phyloP scores from a whole-genome alignment of 2,797 vertebrate genomes.

The Epinephelus coioides region DNA sequence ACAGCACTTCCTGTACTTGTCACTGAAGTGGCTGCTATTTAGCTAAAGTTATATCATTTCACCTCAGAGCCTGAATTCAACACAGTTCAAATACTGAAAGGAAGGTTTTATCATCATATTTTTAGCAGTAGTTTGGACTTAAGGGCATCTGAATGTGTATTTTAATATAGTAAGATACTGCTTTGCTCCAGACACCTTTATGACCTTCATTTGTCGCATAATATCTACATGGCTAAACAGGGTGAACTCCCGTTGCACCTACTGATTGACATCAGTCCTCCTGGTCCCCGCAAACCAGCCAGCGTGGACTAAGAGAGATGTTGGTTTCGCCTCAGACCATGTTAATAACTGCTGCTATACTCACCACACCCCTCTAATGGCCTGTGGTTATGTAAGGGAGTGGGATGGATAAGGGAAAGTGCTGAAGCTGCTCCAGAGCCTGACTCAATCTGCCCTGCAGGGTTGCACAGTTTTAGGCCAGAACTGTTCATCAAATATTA shows the following conservation, averaged over 20 bases:
- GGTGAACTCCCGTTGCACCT: not conserved
- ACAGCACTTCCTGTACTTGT: not conserved
- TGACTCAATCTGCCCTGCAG: slow-evolving; percentile 77
- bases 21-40: not conserved
- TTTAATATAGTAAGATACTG: not conserved
- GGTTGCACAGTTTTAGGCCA: slow-evolving; percentile 73
- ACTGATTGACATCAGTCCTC: not conserved
- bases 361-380: slow-evolving; percentile 77
- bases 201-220: not conserved
- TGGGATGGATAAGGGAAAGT: slow-evolving; percentile 76
- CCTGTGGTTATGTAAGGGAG: slow-evolving; percentile 80
- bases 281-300: slow-evolving; percentile 12
- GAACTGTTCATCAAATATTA: slow-evolving; percentile 79
- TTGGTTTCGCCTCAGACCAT: slow-evolving; percentile 64
- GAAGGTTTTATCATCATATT: not conserved
- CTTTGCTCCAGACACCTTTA: not conserved
- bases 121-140: not conserved
- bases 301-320: slow-evolving; percentile 37
- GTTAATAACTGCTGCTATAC: slow-evolving; percentile 68
- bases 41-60: not conserved
- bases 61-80: not conserved
- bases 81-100: not conserved
- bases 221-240: not conserved
- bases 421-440: slow-evolving; percentile 76
- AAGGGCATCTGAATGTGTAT: not conserved